A percentile compares a stretch with the other conserved stretches of the same genome.
Evolutionary conservation across 2,888 invertebrate genomes (phyloP).

Genomic region (Chloromyia formosa): DNA sequence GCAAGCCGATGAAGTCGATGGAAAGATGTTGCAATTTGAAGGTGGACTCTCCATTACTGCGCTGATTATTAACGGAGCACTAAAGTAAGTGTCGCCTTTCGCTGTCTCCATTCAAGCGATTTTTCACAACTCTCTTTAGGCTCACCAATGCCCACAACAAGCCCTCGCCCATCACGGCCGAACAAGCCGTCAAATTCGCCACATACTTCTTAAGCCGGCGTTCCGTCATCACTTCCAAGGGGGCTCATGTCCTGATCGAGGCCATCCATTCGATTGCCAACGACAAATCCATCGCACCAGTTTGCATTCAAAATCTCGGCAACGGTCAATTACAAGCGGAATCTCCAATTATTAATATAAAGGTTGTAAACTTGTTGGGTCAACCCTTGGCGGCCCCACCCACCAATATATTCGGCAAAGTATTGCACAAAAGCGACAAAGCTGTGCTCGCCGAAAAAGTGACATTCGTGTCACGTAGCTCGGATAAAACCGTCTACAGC

Average conservation of each 20-base stretch:
- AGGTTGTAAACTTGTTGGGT: constrained; percentile 79
- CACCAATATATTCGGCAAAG: constrained; percentile 56
- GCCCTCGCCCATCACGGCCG: constrained; percentile 75
- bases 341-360: constrained; percentile 76
- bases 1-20: constrained; percentile 95
- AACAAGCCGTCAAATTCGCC: constrained; percentile 87
- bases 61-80: constrained; percentile 69
- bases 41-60: constrained; percentile 85
- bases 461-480: constrained; percentile 74
- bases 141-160: constrained; percentile 71
- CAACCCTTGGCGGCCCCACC: constrained; percentile 67
- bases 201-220: constrained; percentile 90
- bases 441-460: constrained; percentile 68
- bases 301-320: constrained; percentile 83
- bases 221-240: constrained; percentile 86
- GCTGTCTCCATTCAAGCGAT: too few species aligned
- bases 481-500: constrained; percentile 75
- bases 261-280: constrained; percentile 72
- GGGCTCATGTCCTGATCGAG: constrained; percentile 82
- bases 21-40: constrained; percentile 88
- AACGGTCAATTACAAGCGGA: constrained; percentile 79
- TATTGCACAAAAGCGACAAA: constrained; percentile 66
- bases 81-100: constrained; percentile 59
- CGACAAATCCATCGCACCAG: constrained; percentile 81
- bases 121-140: too few species aligned